Conservation (phyloP, 2,797 vertebrate genomes). For the Myotis planiceps region DNA sequence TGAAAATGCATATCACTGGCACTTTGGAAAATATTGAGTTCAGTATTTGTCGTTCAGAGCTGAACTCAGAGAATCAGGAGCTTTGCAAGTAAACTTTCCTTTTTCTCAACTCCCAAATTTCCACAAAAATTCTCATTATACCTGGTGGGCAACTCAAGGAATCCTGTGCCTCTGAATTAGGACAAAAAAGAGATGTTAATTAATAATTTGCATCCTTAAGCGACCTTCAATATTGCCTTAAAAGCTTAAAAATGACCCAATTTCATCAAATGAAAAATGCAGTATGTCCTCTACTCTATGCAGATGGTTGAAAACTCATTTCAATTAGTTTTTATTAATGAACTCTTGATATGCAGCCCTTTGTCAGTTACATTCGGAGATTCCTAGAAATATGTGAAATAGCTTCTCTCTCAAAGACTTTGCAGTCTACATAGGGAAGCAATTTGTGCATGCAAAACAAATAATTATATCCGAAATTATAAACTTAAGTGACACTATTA, state of each 20-base stretch:
- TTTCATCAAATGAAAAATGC: constrained; percentile 64
- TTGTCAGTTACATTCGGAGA: constrained; percentile 24
- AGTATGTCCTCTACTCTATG: constrained; percentile 42
- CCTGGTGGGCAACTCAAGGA: constrained; percentile 36
- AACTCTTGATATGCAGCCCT: constrained; percentile 27
- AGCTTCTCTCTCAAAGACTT: neutral
- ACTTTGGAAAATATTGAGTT: constrained; percentile 58
- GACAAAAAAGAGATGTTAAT: constrained; percentile 65
- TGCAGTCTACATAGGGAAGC: neutral
- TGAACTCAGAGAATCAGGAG: constrained; percentile 49
- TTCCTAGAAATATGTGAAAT: constrained; percentile 9
- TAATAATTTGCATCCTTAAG: constrained; percentile 66
- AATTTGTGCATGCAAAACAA: constrained; percentile 19
- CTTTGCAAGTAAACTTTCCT: constrained; percentile 31
- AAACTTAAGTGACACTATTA: neutral
- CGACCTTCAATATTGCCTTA: constrained; percentile 44
- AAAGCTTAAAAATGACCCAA: constrained; percentile 61
- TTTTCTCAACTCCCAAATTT: constrained; percentile 41
- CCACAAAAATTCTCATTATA: constrained; percentile 40
- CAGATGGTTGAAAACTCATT: constrained; percentile 50
- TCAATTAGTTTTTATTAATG: constrained; percentile 52
- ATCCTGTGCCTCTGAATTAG: constrained; percentile 2
- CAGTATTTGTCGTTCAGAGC: constrained; percentile 28
- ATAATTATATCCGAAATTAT: constrained; percentile 15
- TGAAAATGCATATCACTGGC: constrained; percentile 40